phyloP scores from a whole-genome alignment of 2,113 vertebrate species.

The Nesospiza acunhae region DNA sequence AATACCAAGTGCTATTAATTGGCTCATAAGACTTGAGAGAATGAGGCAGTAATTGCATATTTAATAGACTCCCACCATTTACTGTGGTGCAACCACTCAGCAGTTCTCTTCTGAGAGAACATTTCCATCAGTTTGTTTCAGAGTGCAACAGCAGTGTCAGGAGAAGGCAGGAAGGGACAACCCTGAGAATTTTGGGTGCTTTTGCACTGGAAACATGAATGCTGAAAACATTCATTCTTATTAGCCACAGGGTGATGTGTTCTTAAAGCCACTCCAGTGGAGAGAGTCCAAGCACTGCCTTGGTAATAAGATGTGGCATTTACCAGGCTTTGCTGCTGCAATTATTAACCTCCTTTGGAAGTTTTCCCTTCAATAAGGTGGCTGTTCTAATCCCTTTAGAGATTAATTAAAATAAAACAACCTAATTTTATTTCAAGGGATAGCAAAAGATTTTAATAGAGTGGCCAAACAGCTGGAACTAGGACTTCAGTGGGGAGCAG shows the following conservation, averaged over 20 bases:
- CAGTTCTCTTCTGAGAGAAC: background rate
- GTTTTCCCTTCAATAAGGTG: background rate
- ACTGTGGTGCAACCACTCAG: background rate
- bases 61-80: background rate
- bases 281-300: background rate
- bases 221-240: background rate
- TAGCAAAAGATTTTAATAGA: background rate
- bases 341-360: background rate
- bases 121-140: background rate
- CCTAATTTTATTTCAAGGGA: background rate
- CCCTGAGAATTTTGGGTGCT: background rate
- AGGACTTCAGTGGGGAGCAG: background rate
- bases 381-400: background rate
- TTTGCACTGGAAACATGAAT: background rate
- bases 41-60: background rate
- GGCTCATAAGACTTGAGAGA: background rate
- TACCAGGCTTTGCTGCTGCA: background rate
- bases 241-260: background rate
- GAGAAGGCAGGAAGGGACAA: background rate
- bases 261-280: background rate
- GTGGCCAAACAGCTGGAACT: background rate
- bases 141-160: background rate
- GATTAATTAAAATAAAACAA: background rate
- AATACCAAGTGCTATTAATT: background rate
- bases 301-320: background rate